A percentile compares a stretch with the other conserved stretches of the same genome.
Conservation (phyloP, 2,113 vertebrate species). For the Sinocyclocheilus maitianheensis region DNA sequence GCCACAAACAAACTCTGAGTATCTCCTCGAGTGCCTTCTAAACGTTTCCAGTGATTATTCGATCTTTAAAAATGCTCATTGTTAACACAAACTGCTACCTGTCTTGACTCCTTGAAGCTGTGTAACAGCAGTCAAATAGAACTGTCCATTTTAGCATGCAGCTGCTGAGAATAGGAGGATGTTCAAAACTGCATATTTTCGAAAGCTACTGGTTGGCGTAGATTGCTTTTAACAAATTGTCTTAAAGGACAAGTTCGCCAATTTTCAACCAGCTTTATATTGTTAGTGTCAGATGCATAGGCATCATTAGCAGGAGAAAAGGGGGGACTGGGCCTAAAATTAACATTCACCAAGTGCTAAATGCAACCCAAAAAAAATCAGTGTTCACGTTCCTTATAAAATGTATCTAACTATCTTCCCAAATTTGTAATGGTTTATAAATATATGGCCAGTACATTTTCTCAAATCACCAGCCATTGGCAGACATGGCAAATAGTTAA, state of each 20-base stretch:
- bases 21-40: not conserved
- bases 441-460: too few species aligned
- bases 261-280: too few species aligned
- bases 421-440: not conserved
- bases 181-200: not conserved
- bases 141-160: not conserved
- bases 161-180: not conserved
- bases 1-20: not conserved
- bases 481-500: too few species aligned
- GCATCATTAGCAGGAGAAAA: too few species aligned
- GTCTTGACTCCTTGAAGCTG: not conserved
- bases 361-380: too few species aligned
- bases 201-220: not conserved
- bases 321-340: too few species aligned
- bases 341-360: too few species aligned
- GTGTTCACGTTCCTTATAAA: too few species aligned
- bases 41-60: too few species aligned
- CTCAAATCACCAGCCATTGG: too few species aligned
- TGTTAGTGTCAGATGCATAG: too few species aligned
- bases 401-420: not conserved
- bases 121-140: not conserved
- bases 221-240: not conserved
- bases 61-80: too few species aligned
- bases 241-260: not conserved
- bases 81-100: not conserved